A percentile compares a stretch with the other conserved stretches of the same genome.
These are phyloP conservation scores for Laupala kohalensis DNA, from an alignment of 1,140 invertebrate genomes.

Conservation along the genomic window DNA sequence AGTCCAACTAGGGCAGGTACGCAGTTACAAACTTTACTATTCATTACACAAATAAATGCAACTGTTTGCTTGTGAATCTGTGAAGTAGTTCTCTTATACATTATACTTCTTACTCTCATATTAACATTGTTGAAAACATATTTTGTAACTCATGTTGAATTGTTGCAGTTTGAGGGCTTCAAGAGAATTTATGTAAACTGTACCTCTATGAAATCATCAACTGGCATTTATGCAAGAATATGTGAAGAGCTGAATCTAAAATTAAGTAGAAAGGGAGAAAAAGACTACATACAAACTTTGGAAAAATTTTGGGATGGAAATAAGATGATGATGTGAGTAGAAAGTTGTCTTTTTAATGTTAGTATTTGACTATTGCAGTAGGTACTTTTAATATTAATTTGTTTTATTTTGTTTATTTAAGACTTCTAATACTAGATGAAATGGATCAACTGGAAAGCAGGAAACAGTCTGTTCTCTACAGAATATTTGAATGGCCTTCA, in stretches of 20 bases:
- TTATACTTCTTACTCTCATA: no score
- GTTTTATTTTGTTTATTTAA: conserved; percentile 21
- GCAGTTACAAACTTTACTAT: no score
- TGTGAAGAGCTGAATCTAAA: conserved; percentile 43
- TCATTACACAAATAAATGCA: no score
- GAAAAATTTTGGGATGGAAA: conserved; percentile 48
- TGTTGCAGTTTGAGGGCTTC: conserved; percentile 40
- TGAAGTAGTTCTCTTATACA: no score
- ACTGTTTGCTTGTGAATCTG: no score
- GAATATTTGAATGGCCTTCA: conserved; percentile 86
- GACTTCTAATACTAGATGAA: conserved; percentile 86
- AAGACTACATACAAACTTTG: conserved; percentile 42
- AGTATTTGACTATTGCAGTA: not conserved
- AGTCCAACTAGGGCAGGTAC: no score
- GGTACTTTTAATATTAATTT: not conserved
- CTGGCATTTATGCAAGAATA: conserved; percentile 56
- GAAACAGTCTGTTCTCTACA: conserved; percentile 79
- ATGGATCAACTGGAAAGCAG: conserved; percentile 81
- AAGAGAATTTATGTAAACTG: conserved; percentile 68
- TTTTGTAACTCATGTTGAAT: no score
- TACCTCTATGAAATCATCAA: conserved; percentile 60
- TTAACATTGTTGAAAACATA: no score
- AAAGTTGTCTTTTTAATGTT: not conserved
- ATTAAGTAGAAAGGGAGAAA: conserved; percentile 31
- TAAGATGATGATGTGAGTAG: conserved; percentile 50